Percentiles rank a stretch among this genome's conserved stretches.
These are phyloP conservation scores for Tetramorium alpestre DNA, from an alignment of 1,140 invertebrate species.

Conservation along the genomic window DNA sequence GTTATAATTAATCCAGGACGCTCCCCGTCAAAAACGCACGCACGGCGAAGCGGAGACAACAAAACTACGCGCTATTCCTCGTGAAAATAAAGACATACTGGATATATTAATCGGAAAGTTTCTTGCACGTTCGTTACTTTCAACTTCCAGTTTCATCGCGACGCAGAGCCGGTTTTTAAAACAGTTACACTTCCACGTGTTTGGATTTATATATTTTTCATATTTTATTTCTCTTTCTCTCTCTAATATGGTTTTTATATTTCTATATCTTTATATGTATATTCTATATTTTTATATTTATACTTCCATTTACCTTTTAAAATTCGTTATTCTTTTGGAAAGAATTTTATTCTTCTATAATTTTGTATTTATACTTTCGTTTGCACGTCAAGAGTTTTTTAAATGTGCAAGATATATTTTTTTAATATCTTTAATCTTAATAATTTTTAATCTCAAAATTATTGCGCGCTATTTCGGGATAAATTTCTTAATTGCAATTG, in stretches of 20 bases:
- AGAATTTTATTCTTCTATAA: neutral
- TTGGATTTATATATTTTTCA: neutral
- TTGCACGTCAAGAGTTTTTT: neutral
- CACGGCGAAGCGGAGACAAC: neutral
- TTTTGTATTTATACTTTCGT: neutral
- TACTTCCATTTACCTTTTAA: neutral
- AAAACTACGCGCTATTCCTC: neutral
- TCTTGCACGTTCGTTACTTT: neutral
- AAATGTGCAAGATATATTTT: too few relatives aligned
- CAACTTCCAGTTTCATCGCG: neutral
- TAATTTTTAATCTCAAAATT: neutral
- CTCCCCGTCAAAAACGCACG: slow-evolving; percentile 11
- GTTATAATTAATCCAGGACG: slow-evolving; percentile 56
- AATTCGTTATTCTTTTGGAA: neutral
- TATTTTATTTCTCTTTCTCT: neutral
- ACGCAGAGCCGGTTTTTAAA: neutral
- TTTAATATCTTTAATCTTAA: too few relatives aligned
- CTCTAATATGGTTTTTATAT: neutral
- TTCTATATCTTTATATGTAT: neutral
- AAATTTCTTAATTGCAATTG: neutral
- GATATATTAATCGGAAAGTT: neutral
- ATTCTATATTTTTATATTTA: neutral
- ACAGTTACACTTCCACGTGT: neutral
- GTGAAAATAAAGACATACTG: neutral
- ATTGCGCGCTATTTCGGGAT: neutral